Evolutionary conservation across 2,113 vertebrate genomes (phyloP).

Genomic region (Urocynchramus pylzowi): DNA sequence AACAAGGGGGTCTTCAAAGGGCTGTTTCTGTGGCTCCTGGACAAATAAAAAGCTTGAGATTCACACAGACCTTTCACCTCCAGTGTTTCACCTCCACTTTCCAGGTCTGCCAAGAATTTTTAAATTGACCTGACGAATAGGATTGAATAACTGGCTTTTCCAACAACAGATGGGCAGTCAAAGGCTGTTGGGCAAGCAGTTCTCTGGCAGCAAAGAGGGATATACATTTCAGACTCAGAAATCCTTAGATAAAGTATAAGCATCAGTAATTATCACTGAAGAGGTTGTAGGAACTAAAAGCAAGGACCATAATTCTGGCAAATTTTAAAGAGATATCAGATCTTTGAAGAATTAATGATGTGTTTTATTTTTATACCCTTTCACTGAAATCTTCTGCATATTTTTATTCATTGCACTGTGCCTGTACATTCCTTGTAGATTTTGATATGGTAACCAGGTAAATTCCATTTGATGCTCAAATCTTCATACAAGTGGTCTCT

Average conservation of each 20-base stretch:
- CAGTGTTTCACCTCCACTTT: background rate
- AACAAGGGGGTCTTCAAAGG: background rate
- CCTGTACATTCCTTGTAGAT: background rate
- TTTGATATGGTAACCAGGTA: background rate
- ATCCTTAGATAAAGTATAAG: background rate
- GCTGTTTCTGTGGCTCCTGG: background rate
- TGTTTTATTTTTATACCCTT: background rate
- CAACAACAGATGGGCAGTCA: background rate
- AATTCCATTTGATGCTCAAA: background rate
- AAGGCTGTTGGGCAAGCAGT: background rate
- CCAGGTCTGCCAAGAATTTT: background rate
- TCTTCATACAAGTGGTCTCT: background rate
- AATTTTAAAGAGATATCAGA: background rate
- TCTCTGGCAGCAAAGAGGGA: background rate
- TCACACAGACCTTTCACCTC: background rate
- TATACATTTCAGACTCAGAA: background rate
- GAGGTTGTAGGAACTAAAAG: background rate
- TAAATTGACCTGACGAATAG: background rate
- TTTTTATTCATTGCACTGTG: background rate
- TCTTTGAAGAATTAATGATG: background rate
- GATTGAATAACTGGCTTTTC: background rate
- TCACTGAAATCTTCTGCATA: background rate
- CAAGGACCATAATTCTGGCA: background rate
- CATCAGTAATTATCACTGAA: background rate
- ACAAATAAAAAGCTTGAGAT: background rate